Evolutionary conservation across 2,113 vertebrate genomes (phyloP).

Genomic region (Hylia prasina): DNA sequence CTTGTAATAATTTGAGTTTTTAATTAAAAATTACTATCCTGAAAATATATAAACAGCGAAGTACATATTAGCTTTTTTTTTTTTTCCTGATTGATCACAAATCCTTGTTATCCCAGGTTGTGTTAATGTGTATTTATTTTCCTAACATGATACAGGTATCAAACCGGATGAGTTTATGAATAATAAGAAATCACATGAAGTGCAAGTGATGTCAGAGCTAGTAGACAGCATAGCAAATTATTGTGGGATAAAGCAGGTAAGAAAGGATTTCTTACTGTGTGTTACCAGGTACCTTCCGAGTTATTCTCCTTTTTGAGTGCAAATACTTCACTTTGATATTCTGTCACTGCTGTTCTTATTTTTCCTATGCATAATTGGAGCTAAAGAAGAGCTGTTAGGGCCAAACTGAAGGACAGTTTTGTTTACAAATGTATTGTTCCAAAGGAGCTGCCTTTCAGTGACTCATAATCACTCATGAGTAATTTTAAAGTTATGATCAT

Average conservation of each 20-base stretch:
- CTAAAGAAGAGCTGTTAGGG: not conserved
- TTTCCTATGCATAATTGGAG: not conserved
- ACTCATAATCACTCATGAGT: not conserved
- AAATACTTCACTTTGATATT: not conserved
- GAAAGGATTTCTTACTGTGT: not conserved
- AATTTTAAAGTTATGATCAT: not conserved
- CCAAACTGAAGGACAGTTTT: not conserved
- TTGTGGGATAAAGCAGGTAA: constrained; percentile 85
- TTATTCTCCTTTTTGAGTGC: not conserved
- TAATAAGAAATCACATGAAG: constrained; percentile 95
- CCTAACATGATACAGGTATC: constrained; percentile 59
- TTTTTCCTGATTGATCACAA: not conserved
- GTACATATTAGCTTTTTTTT: not conserved
- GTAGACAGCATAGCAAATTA: constrained; percentile 75
- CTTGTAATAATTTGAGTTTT: not conserved
- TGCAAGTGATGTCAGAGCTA: constrained; percentile 88
- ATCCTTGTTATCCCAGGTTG: not conserved
- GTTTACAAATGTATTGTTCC: not conserved
- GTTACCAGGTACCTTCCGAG: not conserved
- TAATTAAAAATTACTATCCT: not conserved
- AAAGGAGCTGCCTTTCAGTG: not conserved
- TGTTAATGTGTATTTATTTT: constrained; percentile 7
- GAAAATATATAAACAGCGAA: not conserved
- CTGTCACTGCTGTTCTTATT: not conserved
- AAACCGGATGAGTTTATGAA: constrained; percentile 91